Evolutionary conservation across 2,797 vertebrate genomes (phyloP).

Genomic region (Gymnopithys bicolor): DNA sequence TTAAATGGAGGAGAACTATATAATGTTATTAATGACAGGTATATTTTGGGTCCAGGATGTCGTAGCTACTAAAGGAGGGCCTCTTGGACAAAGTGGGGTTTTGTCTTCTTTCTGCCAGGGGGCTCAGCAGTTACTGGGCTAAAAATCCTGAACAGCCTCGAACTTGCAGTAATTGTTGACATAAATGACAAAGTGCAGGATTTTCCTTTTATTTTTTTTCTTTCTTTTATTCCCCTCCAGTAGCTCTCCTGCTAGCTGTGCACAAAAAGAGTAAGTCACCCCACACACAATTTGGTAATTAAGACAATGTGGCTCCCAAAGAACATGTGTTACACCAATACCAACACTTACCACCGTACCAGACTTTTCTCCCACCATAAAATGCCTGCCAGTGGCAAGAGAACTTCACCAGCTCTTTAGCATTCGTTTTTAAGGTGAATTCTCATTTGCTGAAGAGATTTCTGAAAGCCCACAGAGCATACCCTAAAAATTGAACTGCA

Average conservation of each 20-base stretch:
- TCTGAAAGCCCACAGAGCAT: rapidly evolving
- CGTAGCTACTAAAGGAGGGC: neutral
- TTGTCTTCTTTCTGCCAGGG: constrained; percentile 14
- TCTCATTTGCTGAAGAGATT: too few species aligned
- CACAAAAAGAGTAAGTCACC: neutral
- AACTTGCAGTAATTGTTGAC: neutral
- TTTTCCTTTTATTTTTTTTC: neutral
- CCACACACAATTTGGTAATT: neutral
- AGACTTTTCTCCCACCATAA: neutral
- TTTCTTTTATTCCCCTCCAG: neutral
- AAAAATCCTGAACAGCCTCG: neutral
- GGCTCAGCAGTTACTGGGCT: constrained; percentile 27
- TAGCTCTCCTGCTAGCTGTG: neutral
- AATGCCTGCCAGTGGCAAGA: neutral
- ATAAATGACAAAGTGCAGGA: neutral
- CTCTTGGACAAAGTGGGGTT: neutral
- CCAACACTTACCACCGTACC: neutral
- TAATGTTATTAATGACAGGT: constrained; percentile 54
- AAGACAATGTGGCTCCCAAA: neutral
- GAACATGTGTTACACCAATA: neutral
- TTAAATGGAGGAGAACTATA: constrained; percentile 48
- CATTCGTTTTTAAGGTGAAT: neutral
- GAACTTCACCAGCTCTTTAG: neutral
- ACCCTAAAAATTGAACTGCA: neutral
- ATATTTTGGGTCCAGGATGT: constrained; percentile 29